Evolutionary conservation across 1,140 invertebrate genomes (phyloP).

Genomic region (Brachionus sp.): DNA sequence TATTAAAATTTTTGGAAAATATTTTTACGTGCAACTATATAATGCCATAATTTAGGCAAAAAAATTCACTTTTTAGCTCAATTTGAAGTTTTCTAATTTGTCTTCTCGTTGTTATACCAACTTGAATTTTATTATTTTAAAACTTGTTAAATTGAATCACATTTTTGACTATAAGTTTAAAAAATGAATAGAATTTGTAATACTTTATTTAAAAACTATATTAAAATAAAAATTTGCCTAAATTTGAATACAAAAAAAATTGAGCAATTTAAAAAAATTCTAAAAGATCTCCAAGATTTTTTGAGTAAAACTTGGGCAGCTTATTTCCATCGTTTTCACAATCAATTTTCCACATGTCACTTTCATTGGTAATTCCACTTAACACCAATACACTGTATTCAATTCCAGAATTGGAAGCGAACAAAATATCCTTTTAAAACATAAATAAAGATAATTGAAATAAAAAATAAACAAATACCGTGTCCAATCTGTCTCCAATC

Average conservation of each 20-base stretch:
- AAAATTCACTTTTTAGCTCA: background rate
- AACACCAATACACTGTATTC: slow-evolving; percentile 29
- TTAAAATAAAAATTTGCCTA: background rate
- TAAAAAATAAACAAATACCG: background rate
- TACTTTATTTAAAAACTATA: background rate
- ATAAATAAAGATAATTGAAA: background rate
- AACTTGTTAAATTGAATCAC: too few relatives aligned
- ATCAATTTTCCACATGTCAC: background rate
- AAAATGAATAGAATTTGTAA: background rate
- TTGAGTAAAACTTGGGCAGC: background rate
- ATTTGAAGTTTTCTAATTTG: background rate
- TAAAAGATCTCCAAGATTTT: background rate
- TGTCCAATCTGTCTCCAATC: slow-evolving; percentile 75
- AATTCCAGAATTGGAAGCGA: slow-evolving; percentile 41
- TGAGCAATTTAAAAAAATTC: background rate
- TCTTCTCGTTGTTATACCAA: background rate
- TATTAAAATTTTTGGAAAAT: background rate
- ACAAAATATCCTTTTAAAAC: slow-evolving; percentile 38
- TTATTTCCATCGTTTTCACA: background rate
- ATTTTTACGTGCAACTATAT: background rate
- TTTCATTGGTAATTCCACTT: background rate
- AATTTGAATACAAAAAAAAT: background rate
- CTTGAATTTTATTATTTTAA: background rate
- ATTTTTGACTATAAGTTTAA: background rate
- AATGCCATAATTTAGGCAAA: background rate